Percentiles rank a stretch among this genome's conserved stretches.
These are phyloP conservation scores for Achroia grisella DNA, from an alignment of 1,140 invertebrate genomes.

Conservation along the genomic window DNA sequence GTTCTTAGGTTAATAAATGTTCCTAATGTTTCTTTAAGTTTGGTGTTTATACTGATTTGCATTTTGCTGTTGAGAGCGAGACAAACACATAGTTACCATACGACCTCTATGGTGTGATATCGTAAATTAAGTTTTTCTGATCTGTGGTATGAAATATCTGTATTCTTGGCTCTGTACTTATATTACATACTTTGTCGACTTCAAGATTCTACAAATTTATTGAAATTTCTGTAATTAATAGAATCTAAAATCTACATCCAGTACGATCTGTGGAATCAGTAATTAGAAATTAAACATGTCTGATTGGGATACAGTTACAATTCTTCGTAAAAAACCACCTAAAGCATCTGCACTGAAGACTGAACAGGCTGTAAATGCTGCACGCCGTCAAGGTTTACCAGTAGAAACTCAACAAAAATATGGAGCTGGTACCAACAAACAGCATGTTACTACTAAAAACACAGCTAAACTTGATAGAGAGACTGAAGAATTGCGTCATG, in stretches of 20 bases:
- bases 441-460: slow-evolving; percentile 94
- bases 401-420: slow-evolving; percentile 98
- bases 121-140: no score
- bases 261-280: slow-evolving; percentile 4
- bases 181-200: no score
- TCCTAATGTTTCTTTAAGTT: no score
- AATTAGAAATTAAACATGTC: slow-evolving; percentile 73
- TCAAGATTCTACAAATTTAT: no score
- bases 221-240: no score
- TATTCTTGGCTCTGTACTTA: no score
- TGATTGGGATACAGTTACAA: slow-evolving; percentile 94
- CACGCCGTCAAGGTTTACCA: slow-evolving; percentile 87
- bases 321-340: slow-evolving; percentile 90
- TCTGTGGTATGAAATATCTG: no score
- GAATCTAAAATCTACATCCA: background rate
- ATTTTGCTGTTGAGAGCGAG: no score
- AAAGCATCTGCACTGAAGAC: slow-evolving; percentile 92
- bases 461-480: slow-evolving; percentile 97
- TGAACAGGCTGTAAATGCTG: slow-evolving; percentile 85
- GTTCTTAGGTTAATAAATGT: no score
- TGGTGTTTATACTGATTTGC: no score
- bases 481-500: slow-evolving; percentile 97
- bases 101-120: no score
- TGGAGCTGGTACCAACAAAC: slow-evolving; percentile 96
- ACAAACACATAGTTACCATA: no score